Conservation (phyloP, 2,888 invertebrate genomes). For the Eristalinus sepulchralis region DNA sequence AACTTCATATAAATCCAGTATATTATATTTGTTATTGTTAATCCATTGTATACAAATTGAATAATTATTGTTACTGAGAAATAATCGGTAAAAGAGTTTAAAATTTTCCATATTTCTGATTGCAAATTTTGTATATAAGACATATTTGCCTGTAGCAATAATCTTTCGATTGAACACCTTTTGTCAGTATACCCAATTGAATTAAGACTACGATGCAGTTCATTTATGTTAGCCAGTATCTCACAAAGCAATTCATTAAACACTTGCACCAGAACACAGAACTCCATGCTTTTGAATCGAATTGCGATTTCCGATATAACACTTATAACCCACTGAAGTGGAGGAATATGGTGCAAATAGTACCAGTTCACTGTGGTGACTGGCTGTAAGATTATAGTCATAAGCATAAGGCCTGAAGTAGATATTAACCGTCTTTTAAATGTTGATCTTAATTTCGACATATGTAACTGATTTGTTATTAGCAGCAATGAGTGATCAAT, state of each 20-base stretch:
- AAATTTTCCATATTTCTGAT: conserved; percentile 45
- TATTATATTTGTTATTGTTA: conserved; percentile 45
- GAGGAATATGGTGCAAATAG: background rate
- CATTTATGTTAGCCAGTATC: background rate
- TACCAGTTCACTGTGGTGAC: background rate
- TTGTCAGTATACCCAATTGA: background rate
- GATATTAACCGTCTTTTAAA: conserved; percentile 37
- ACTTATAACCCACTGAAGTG: conserved; percentile 17
- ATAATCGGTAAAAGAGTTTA: conserved; percentile 45
- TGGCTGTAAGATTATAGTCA: conserved; percentile 32
- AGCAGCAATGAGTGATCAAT: conserved; percentile 28
- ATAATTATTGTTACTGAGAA: conserved; percentile 42
- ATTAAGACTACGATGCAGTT: conserved; percentile 22
- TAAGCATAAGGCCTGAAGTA: conserved; percentile 31
- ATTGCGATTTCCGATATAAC: conserved; percentile 27
- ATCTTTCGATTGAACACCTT: background rate
- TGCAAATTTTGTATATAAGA: conserved; percentile 43
- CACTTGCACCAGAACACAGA: conserved; percentile 54
- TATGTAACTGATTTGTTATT: conserved; percentile 25
- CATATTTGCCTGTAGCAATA: conserved; percentile 27
- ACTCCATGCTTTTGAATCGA: conserved; percentile 53
- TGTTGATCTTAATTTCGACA: background rate
- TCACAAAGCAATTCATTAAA: conserved; percentile 47
- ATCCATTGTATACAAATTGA: conserved; percentile 46
- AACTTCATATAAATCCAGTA: conserved; percentile 52